A percentile compares a stretch with the other conserved stretches of the same genome.
Conservation (phyloP, 2,797 vertebrate species). For the Danio kyathit region DNA sequence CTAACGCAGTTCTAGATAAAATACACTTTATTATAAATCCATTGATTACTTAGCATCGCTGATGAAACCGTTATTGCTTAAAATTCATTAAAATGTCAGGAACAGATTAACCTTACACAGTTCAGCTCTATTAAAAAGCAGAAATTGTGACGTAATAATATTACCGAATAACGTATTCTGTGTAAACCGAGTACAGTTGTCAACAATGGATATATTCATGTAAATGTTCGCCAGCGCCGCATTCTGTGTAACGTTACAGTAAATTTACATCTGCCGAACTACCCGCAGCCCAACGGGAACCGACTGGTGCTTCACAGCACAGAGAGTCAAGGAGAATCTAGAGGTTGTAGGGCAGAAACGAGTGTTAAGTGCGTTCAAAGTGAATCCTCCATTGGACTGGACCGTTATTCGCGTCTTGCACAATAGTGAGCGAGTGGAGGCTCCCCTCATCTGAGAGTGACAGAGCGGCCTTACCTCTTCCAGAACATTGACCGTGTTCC, state of each 20-base stretch:
- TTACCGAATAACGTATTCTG: background rate
- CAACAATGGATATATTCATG: background rate
- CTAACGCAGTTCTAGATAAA: background rate
- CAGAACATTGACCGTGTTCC: constrained; percentile 87
- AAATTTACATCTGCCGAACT: constrained; percentile 2
- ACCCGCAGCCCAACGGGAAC: background rate
- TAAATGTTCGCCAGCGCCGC: constrained; percentile 18
- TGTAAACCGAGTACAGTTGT: background rate
- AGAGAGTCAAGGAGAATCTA: background rate
- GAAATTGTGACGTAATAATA: background rate
- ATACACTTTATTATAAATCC: too few species aligned
- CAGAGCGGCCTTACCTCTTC: constrained; percentile 83
- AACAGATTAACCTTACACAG: background rate
- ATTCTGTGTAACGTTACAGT: constrained; percentile 8
- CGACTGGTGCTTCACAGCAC: background rate
- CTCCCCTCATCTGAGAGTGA: constrained; percentile 10
- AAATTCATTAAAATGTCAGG: background rate
- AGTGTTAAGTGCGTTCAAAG: background rate
- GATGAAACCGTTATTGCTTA: background rate
- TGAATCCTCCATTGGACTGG: background rate
- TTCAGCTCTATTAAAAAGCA: background rate
- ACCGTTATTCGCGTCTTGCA: constrained; percentile 19
- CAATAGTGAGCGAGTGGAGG: background rate
- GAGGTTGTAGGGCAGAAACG: background rate
- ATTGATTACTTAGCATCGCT: background rate